Evolutionary conservation across 2,113 vertebrate genomes (phyloP).

Genomic region (Eclectus roratus): DNA sequence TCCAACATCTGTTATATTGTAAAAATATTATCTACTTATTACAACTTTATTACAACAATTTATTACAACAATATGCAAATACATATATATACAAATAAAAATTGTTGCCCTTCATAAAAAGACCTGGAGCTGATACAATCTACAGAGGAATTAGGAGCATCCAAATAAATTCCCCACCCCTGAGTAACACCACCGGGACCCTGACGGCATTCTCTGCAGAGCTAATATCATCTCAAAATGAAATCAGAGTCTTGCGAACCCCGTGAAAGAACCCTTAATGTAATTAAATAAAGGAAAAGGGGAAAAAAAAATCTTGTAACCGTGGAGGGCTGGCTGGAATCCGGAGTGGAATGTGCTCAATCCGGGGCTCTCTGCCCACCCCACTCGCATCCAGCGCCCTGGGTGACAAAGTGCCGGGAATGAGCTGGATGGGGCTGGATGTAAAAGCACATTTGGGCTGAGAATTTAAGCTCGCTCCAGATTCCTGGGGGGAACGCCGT

Average conservation of each 20-base stretch:
- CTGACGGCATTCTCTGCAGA: neutral
- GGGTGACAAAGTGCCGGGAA: neutral
- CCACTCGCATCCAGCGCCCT: neutral
- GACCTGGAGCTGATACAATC: neutral
- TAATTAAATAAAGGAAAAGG: neutral
- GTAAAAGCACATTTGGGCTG: neutral
- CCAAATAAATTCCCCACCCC: neutral
- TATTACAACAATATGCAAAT: too few relatives aligned
- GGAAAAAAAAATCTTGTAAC: fast-evolving
- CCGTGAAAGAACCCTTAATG: neutral
- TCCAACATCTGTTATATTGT: neutral
- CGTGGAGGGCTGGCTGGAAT: constrained; percentile 40
- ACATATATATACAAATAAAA: neutral
- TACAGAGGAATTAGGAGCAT: constrained; percentile 11
- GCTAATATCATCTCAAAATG: neutral
- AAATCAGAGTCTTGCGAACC: neutral
- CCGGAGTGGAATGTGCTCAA: neutral
- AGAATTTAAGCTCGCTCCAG: neutral
- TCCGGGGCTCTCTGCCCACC: neutral
- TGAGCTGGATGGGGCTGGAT: neutral
- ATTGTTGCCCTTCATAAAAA: neutral
- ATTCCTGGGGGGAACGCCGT: neutral
- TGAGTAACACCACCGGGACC: neutral
- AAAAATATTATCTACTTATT: neutral
- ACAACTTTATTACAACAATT: too few relatives aligned